Conservation (phyloP, 2,797 vertebrate genomes). For the Onychomys arenicola region DNA sequence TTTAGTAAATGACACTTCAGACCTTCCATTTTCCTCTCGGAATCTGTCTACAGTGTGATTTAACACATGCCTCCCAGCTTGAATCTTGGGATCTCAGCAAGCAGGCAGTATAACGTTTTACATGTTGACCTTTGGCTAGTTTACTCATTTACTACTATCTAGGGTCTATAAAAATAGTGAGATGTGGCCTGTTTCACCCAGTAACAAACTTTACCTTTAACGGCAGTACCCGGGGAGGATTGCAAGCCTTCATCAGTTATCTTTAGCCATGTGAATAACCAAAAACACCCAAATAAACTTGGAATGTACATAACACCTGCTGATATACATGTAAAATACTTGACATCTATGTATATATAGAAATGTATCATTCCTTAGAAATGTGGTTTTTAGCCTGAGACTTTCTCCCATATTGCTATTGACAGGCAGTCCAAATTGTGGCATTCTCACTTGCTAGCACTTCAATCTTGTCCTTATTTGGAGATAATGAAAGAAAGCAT, state of each 20-base stretch:
- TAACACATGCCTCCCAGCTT: slow-evolving; percentile 31
- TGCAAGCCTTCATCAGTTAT: not conserved
- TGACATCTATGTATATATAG: not conserved
- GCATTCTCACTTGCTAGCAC: not conserved
- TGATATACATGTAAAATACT: not conserved
- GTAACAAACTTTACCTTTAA: slow-evolving; percentile 32
- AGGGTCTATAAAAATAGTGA: slow-evolving; percentile 58
- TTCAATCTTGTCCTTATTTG: slow-evolving; percentile 10
- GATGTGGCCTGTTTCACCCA: not conserved
- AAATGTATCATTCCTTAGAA: not conserved
- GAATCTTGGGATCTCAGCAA: slow-evolving; percentile 18
- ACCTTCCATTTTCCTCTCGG: slow-evolving; percentile 10
- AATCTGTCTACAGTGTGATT: slow-evolving; percentile 64
- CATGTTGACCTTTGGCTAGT: slow-evolving; percentile 24
- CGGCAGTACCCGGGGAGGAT: not conserved
- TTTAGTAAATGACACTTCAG: slow-evolving; percentile 51
- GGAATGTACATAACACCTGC: not conserved
- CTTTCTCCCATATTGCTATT: not conserved
- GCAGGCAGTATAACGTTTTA: not conserved
- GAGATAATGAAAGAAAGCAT: not conserved
- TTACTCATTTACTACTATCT: slow-evolving; percentile 50
- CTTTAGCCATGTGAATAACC: not conserved
- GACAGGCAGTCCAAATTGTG: not conserved
- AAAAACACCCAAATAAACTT: not conserved
- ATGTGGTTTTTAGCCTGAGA: not conserved